Conservation (phyloP, 92 coral and sea anemone species). For the Zoanthus sansibaricus region DNA sequence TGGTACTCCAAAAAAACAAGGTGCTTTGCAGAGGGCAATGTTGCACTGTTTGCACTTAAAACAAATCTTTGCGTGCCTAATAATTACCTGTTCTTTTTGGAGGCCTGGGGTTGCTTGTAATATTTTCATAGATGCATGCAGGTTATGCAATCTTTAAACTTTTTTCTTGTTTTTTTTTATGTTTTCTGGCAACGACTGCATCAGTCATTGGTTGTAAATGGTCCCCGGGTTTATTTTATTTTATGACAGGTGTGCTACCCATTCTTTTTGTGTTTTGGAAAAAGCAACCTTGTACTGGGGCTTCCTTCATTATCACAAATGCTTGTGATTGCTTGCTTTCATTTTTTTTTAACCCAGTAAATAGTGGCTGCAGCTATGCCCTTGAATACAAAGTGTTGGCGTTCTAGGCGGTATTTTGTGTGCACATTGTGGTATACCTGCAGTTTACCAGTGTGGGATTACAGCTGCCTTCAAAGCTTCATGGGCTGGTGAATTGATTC, state of each 20-base stretch:
- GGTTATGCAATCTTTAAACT: slow-evolving; percentile 32
- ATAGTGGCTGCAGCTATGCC: slow-evolving; percentile 4
- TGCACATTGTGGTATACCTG: slow-evolving; percentile 58
- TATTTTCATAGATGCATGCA: slow-evolving; percentile 27
- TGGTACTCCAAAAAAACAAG: too few species aligned
- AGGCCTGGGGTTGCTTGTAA: slow-evolving; percentile 46
- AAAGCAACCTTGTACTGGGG: slow-evolving; percentile 42
- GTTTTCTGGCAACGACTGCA: slow-evolving; percentile 25
- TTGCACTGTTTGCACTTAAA: too few species aligned
- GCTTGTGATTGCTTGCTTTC: slow-evolving; percentile 49
- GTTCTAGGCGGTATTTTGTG: slow-evolving; percentile 30
- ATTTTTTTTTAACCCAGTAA: too few species aligned
- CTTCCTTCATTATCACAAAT: slow-evolving; percentile 41
- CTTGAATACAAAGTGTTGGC: slow-evolving; percentile 45
- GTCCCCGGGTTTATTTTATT: neutral
- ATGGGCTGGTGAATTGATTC: slow-evolving; percentile 27
- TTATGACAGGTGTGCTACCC: neutral
- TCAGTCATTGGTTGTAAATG: neutral
- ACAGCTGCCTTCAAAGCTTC: slow-evolving; percentile 53
- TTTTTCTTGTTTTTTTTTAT: slow-evolving; percentile 39
- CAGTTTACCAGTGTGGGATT: slow-evolving; percentile 60
- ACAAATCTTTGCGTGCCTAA: slow-evolving; percentile 38
- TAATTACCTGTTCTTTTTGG: slow-evolving; percentile 31
- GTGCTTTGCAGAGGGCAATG: too few species aligned
- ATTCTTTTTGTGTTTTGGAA: slow-evolving; percentile 25